Base-by-base conservation (phyloP, 2,888 invertebrate species). In the Sturmia bella region DNA sequence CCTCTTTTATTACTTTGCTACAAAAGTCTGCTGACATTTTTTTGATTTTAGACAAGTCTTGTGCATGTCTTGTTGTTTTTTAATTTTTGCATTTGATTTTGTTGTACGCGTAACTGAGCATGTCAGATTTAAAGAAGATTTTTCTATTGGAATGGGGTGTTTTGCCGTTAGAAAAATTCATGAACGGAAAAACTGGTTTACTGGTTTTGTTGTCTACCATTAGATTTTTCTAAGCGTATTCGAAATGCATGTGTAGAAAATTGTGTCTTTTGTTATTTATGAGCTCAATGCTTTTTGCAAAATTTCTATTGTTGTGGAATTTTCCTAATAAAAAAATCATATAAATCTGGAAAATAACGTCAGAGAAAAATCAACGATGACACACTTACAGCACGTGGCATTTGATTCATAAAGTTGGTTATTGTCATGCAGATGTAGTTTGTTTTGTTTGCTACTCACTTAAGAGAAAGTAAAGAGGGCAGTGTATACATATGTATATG, bases 301-400 rank as follows among this genome's bases (percentile, higher is more conserved):
- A 84, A 80, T 70, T 57, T 83, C 80, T 68, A 63, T 85, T 85
- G 84, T 85, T 83, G 56, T 74, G 76, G 69, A 70, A 78, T 81
- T 85, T 85, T 83, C 59, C 37, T 45, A 48, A 27, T 39, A 72
- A 69, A 64, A 68, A 19, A 11, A 7, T n/a, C 32, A 32, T 7
- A 32, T 32, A 32, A 32, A 32, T 32, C 7, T 32, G 41, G 74
- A 57, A 54, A 66, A 82, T 50, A 78, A 78, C 75, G 24, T 50
- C 45, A 11, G 15, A 66, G 64, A 59, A 78, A 82, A 82, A 74
- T 72, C 24, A 68, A 78, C 52, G 75, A 43, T 69, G 73, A 80
- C 85, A 72, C 85, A 81, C 84, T 84, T 83, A 72, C 56, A 82
- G 78, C 85, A 84, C 85, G 85, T 83, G 85, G 78, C 85, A 83